Conservation (phyloP, 2,888 invertebrate species). For the Perizoma flavofasciatum region DNA sequence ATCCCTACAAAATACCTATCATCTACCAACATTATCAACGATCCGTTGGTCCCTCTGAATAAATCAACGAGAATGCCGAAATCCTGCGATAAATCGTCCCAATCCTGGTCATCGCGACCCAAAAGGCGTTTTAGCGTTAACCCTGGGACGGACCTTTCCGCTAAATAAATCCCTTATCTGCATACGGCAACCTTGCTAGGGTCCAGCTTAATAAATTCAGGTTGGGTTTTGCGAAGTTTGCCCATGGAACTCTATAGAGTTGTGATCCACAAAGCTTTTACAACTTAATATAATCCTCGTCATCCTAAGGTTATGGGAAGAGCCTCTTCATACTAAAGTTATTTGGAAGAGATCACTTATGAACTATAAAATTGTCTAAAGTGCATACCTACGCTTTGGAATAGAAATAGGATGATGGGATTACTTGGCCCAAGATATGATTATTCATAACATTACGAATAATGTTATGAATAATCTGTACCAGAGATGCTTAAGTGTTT, state of each 20-base stretch:
- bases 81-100: conserved; percentile 80
- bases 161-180: conserved; percentile 85
- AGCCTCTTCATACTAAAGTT: too few relatives aligned
- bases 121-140: conserved; percentile 76
- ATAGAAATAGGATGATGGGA: too few relatives aligned
- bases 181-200: conserved; percentile 84
- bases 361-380: too few relatives aligned
- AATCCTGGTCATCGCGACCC: conserved; percentile 82
- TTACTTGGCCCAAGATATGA: too few relatives aligned
- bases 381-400: too few relatives aligned
- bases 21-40: conserved; percentile 57
- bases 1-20: conserved; percentile 21
- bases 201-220: conserved; percentile 84
- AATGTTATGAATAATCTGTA: too few relatives aligned
- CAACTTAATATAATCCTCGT: too few relatives aligned
- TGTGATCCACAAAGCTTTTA: conserved; percentile 33
- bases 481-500: too few relatives aligned
- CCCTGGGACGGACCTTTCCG: conserved; percentile 83
- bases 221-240: conserved; percentile 79
- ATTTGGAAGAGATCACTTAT: too few relatives aligned
- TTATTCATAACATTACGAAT: too few relatives aligned
- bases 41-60: conserved; percentile 70
- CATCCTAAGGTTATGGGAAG: too few relatives aligned
- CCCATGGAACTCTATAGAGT: conserved; percentile 55
- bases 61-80: conserved; percentile 78